Evolutionary conservation across 1,140 invertebrate species (phyloP).

Genomic region (Bemisia tabaci): DNA sequence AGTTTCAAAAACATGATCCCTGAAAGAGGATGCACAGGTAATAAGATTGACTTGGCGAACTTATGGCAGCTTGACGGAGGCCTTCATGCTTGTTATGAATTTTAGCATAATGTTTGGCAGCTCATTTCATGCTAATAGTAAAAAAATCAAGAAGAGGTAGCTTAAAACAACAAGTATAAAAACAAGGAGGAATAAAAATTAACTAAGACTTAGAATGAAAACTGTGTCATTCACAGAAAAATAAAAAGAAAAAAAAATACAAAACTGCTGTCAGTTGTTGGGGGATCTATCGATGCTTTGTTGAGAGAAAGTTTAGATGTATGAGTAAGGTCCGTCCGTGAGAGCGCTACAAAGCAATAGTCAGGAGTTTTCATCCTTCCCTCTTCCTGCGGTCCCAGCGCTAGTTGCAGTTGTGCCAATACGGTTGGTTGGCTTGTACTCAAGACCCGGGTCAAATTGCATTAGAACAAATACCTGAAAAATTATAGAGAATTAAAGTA

Average conservation of each 20-base stretch:
- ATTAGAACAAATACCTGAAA: constrained; percentile 84
- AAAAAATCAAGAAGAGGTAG: no score
- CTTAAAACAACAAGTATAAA: no score
- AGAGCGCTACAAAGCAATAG: constrained; percentile 97
- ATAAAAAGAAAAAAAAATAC: not conserved
- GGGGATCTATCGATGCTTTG: not conserved
- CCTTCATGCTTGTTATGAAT: no score
- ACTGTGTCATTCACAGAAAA: no score
- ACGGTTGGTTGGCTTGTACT: constrained; percentile 78
- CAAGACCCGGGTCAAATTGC: constrained; percentile 91
- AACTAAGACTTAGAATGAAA: no score
- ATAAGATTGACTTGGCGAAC: no score
- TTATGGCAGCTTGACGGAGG: no score
- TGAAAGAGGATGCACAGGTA: no score
- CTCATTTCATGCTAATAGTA: no score
- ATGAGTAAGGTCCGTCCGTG: constrained; percentile 76
- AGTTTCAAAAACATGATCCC: no score
- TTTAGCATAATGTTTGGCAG: no score
- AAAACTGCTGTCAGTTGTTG: not conserved
- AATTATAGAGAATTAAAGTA: constrained; percentile 12
- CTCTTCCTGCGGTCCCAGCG: constrained; percentile 27
- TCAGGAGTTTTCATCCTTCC: constrained; percentile 90
- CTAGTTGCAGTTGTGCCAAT: constrained; percentile 25
- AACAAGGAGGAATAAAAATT: not conserved
- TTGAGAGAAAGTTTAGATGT: constrained; percentile 37